Evolutionary conservation across 2,888 invertebrate species (phyloP).

Genomic region (Oegoconia quadripuncta): DNA sequence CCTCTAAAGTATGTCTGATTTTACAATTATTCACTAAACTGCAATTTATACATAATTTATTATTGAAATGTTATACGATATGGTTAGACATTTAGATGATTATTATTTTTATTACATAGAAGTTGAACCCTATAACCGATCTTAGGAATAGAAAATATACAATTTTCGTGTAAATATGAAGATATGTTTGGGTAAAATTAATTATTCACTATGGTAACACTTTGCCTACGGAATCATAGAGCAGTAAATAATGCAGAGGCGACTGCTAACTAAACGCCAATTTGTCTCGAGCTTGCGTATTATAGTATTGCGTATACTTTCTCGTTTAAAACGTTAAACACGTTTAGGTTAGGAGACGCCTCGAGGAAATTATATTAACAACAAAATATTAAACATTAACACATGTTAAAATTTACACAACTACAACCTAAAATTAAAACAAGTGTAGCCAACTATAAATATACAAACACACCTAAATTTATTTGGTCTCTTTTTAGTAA

Average conservation of each 20-base stretch:
- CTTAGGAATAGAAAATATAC: slow-evolving; percentile 59
- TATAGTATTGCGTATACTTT: too few species aligned
- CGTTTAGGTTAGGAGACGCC: slow-evolving; percentile 2
- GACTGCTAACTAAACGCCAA: neutral
- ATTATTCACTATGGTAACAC: slow-evolving; percentile 69
- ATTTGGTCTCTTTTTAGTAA: slow-evolving; percentile 78
- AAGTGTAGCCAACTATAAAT: slow-evolving; percentile 56
- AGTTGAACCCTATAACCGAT: slow-evolving; percentile 54
- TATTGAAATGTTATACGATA: slow-evolving; percentile 33
- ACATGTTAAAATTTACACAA: slow-evolving; percentile 68
- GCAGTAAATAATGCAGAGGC: slow-evolving; percentile 3
- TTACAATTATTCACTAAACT: slow-evolving; percentile 16
- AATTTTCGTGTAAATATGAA: slow-evolving; percentile 61
- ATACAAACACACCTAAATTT: slow-evolving; percentile 70
- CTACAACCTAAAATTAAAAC: slow-evolving; percentile 63
- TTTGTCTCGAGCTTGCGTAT: too few species aligned
- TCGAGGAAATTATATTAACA: slow-evolving; percentile 37
- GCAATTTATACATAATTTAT: slow-evolving; percentile 25
- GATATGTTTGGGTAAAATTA: slow-evolving; percentile 66
- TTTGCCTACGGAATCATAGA: slow-evolving; percentile 53
- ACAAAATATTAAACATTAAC: slow-evolving; percentile 55
- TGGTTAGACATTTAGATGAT: slow-evolving; percentile 43
- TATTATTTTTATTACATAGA: slow-evolving; percentile 41
- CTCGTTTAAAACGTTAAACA: too few species aligned
- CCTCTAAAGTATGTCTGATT: too few species aligned